Evolutionary conservation across 2,113 vertebrate genomes (phyloP), one percentile per base, ranked within the genome.

Genomic region (Cyphomyrus plagiostoma): DNA sequence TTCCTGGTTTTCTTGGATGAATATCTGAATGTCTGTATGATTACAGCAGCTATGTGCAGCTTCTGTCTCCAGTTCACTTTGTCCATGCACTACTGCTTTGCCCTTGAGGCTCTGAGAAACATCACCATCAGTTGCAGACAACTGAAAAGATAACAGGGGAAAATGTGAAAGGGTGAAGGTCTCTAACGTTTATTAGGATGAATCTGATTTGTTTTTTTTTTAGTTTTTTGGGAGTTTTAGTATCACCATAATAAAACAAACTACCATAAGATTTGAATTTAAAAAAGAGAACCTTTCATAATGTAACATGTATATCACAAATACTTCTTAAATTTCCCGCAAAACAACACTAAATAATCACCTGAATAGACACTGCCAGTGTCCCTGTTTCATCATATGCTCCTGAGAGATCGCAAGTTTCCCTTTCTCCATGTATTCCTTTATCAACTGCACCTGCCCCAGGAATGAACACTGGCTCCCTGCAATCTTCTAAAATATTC

Each of bases 101-200:
- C 23, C 83, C 39, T 91, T 87, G 82, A 89, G 53, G 52, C 9
- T 21, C 58, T 49, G 35, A 2, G 46, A 2, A 77, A n/a, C 30
- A n/a, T 89, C 46, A 86, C 83, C 92, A 90, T 93, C 93, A 88
- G 92, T 92, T 82, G 92, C 93, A 77, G 91, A 93, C 74, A 92
- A 92, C 94, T 94, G 50, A 1, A 93, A 91, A 90, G 91, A 1
- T 45, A 56, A 84, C 42, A 30, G 80, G n/a, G 89, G 46, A 80
- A 89, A 91, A 88, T 86, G 17, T 88, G 87, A 66, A 87, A 42
- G 58, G 58, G 84, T 86, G 46, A 52, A 53, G 11, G 49, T 26
- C 17, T 45, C 23, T n/a, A 85, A 85, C 45, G 49, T 86, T 50
- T 86, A 26, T 49, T 86, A 19, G 83, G 13, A 48, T 86, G 11